phyloP scores from a whole-genome alignment of 2,797 vertebrate species.

The Bradypodion pumilum region DNA sequence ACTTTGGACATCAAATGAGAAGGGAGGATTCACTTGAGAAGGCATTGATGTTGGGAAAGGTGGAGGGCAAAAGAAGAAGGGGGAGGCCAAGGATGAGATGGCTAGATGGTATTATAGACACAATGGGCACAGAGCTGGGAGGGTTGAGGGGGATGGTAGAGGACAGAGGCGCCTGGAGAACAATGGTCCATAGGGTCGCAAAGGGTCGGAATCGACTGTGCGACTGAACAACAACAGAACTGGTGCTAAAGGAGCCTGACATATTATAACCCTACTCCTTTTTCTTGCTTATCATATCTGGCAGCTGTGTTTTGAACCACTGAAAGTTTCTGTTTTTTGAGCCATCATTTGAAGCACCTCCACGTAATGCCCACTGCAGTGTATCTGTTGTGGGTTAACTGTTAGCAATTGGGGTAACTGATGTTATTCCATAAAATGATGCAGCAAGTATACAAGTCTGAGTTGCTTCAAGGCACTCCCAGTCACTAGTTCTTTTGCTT shows the following conservation, averaged over 20 bases:
- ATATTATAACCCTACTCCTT: neutral
- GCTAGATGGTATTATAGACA: too few relatives aligned
- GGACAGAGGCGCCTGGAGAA: too few relatives aligned
- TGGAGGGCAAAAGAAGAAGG: too few relatives aligned
- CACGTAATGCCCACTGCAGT: neutral
- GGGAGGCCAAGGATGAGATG: too few relatives aligned
- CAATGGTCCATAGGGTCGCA: too few relatives aligned
- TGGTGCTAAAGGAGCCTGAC: neutral
- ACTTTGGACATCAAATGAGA: too few relatives aligned
- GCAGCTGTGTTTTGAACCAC: neutral
- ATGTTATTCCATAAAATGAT: neutral
- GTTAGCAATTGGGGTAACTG: neutral
- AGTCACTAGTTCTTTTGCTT: neutral
- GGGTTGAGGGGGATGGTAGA: too few relatives aligned
- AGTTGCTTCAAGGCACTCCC: neutral
- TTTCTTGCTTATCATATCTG: neutral
- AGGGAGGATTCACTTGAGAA: too few relatives aligned
- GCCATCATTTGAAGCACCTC: neutral
- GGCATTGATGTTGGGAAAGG: too few relatives aligned
- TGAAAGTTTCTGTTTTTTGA: neutral
- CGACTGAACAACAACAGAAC: neutral
- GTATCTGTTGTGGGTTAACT: neutral
- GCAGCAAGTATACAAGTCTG: neutral
- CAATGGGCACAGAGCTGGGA: too few relatives aligned
- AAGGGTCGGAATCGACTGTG: too few relatives aligned